These are phyloP conservation scores for Byasa hedistus DNA, from an alignment of 2,888 invertebrate genomes.

Conservation along the genomic window DNA sequence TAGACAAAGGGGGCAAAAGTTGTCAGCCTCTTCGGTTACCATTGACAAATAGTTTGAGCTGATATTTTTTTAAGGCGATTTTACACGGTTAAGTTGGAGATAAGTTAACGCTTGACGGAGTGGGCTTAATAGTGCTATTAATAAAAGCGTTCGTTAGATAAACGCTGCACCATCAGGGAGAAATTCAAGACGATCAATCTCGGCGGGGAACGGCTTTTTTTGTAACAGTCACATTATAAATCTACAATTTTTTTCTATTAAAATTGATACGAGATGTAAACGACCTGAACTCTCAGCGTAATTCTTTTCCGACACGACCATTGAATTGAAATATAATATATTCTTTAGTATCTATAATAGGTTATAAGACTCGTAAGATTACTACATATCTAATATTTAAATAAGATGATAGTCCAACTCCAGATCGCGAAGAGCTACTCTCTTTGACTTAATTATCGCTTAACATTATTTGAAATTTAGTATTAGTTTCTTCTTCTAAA, in stretches of 20 bases:
- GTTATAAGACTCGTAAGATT: not conserved
- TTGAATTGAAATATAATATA: not conserved
- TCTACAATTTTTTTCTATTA: conserved; percentile 4
- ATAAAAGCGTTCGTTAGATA: conserved; percentile 51
- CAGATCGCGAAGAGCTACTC: no score
- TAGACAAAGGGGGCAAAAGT: conserved; percentile 43
- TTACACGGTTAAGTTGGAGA: conserved; percentile 49
- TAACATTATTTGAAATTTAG: no score
- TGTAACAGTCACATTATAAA: conserved; percentile 15
- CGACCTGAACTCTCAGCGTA: not conserved
- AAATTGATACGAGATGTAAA: conserved; percentile 2
- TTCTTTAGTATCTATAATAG: not conserved
- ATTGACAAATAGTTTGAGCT: conserved; percentile 51
- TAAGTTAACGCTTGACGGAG: conserved; percentile 53
- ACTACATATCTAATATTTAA: no score
- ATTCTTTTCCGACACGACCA: not conserved
- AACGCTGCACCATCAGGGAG: conserved; percentile 35
- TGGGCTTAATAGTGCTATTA: conserved; percentile 57
- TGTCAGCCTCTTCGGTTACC: conserved; percentile 42
- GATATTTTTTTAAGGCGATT: conserved; percentile 45
- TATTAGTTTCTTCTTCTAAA: no score
- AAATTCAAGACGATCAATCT: conserved; percentile 35
- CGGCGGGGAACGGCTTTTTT: conserved; percentile 26
- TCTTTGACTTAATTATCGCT: no score
- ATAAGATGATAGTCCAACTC: no score